phyloP scores from a whole-genome alignment of 1,140 invertebrate genomes.

The Ceratina japonica region DNA sequence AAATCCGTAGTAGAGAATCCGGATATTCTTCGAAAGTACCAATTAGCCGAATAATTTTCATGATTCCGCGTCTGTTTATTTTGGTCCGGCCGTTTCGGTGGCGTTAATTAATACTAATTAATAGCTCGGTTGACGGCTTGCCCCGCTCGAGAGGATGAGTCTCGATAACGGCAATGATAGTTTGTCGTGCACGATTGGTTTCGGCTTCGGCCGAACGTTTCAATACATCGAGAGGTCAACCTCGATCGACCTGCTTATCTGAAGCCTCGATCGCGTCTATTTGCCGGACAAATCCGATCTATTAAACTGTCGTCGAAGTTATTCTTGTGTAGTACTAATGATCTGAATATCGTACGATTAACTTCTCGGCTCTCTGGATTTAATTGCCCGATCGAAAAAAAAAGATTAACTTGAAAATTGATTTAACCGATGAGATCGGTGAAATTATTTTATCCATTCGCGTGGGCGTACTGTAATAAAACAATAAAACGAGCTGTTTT shows the following conservation, averaged over 20 bases:
- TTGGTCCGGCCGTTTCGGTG: not conserved
- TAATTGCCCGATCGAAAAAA: too few relatives aligned
- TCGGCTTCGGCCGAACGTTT: slow-evolving; percentile 12
- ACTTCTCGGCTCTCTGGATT: not conserved
- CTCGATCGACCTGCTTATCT: not conserved
- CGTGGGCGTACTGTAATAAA: too few relatives aligned
- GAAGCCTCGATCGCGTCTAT: slow-evolving; percentile 7
- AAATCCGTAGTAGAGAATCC: not conserved
- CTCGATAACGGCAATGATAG: slow-evolving; percentile 8
- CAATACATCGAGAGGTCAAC: slow-evolving; percentile 8
- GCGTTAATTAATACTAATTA: slow-evolving; percentile 24
- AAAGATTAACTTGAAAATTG: too few relatives aligned
- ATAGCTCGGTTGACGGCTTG: not conserved
- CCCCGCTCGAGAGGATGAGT: not conserved
- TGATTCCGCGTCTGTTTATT: not conserved
- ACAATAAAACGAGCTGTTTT: too few relatives aligned
- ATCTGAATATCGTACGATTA: not conserved
- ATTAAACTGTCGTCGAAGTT: not conserved
- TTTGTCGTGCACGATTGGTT: not conserved
- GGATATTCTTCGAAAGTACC: not conserved
- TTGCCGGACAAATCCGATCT: slow-evolving; percentile 28
- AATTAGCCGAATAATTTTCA: not conserved
- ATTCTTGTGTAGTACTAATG: not conserved
- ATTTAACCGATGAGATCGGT: too few relatives aligned
- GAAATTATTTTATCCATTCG: too few relatives aligned